A percentile compares a stretch with the other conserved stretches of the same genome.
These are phyloP conservation scores for Ooceraea biroi DNA, from an alignment of 1,140 invertebrate genomes.

Conservation along the genomic window DNA sequence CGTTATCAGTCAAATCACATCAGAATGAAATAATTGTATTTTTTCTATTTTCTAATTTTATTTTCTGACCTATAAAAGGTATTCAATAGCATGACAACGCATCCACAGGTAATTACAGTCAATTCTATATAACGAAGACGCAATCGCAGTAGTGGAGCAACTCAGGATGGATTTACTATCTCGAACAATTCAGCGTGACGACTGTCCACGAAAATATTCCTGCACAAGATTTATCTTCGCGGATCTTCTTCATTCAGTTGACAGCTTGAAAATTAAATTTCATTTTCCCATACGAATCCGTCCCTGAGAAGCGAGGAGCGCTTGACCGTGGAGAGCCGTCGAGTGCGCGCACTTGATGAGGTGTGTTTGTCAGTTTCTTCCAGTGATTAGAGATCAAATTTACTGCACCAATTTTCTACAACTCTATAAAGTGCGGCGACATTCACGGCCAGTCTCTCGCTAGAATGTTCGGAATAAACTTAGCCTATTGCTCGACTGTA, in stretches of 20 bases:
- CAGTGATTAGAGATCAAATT: slow-evolving; percentile 5
- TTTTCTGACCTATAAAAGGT: too few relatives aligned
- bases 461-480: not conserved
- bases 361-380: not conserved
- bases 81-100: too few relatives aligned
- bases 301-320: not conserved
- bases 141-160: not conserved
- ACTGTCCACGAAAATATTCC: not conserved
- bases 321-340: not conserved
- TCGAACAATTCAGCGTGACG: not conserved
- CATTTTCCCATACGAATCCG: not conserved
- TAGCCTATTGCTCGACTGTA: not conserved
- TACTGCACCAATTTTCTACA: not conserved
- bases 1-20: not conserved
- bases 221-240: not conserved
- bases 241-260: not conserved
- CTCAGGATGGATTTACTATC: not conserved
- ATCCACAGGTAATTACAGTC: not conserved
- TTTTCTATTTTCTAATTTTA: too few relatives aligned
- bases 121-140: not conserved
- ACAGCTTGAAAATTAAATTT: not conserved
- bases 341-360: not conserved
- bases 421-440: not conserved
- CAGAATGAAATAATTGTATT: not conserved
- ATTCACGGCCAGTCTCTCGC: not conserved